Conservation (phyloP, 2,888 invertebrate species). For the Thelaira solivaga region DNA sequence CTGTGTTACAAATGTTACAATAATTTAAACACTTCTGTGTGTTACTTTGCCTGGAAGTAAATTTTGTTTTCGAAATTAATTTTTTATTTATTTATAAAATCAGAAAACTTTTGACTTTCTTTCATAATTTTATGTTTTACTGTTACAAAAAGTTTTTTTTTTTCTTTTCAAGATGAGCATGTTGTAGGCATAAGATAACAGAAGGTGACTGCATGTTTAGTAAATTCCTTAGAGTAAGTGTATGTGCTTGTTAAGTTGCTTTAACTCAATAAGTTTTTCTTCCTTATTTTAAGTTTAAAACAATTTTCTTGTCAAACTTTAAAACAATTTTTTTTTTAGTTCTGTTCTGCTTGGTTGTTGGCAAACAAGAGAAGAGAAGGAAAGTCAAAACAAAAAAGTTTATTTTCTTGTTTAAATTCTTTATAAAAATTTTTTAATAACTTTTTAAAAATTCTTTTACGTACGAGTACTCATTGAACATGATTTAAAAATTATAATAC, state of each 20-base stretch:
- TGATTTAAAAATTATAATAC: too few relatives aligned
- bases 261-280: not conserved
- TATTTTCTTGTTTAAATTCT: not conserved
- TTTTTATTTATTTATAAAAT: too few relatives aligned
- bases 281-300: not conserved
- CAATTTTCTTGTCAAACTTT: constrained; percentile 42
- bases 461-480: too few relatives aligned
- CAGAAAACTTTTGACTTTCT: not conserved
- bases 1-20: too few relatives aligned
- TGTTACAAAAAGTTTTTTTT: constrained; percentile 6
- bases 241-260: not conserved
- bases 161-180: constrained; percentile 37
- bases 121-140: not conserved
- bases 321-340: not conserved
- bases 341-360: not conserved
- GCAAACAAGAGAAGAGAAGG: not conserved
- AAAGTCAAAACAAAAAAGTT: not conserved
- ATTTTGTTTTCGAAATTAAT: too few relatives aligned
- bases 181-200: constrained; percentile 27
- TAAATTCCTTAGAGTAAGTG: not conserved
- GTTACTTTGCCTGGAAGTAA: too few relatives aligned
- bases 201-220: constrained; percentile 29
- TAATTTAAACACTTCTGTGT: too few relatives aligned
- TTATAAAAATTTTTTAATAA: not conserved
- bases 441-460: not conserved